Conservation (phyloP, 2,113 vertebrate species). For the Dolichotis patagonum region DNA sequence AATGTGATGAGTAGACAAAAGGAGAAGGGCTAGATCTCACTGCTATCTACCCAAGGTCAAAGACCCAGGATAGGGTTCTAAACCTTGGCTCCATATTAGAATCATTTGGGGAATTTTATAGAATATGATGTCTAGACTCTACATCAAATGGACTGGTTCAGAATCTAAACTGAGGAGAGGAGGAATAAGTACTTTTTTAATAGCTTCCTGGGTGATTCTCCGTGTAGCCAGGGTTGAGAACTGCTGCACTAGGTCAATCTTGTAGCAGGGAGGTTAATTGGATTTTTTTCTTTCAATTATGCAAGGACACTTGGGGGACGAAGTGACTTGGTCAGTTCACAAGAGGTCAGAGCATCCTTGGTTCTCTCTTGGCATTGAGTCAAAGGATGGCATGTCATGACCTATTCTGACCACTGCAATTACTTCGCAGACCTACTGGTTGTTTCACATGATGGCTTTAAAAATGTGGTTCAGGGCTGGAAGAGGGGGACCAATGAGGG, state of each 20-base stretch:
- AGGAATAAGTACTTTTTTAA: neutral
- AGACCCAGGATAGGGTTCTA: neutral
- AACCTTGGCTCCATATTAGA: neutral
- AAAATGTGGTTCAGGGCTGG: neutral
- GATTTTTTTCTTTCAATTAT: conserved; percentile 55
- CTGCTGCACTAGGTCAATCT: neutral
- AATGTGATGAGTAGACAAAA: neutral
- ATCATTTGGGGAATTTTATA: neutral
- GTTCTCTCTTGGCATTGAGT: conserved; percentile 32
- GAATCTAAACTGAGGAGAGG: neutral
- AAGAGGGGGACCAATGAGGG: neutral
- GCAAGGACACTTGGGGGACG: conserved; percentile 1
- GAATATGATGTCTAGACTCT: neutral
- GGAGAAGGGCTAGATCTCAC: neutral
- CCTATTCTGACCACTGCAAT: conserved; percentile 21
- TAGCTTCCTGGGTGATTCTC: conserved; percentile 22
- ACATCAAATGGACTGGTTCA: conserved; percentile 12
- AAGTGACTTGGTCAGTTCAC: neutral
- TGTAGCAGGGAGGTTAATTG: conserved; percentile 12
- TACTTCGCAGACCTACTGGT: conserved; percentile 21
- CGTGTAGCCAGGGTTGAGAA: neutral
- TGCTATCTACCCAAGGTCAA: neutral
- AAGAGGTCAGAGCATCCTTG: conserved; percentile 46
- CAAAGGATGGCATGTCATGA: neutral
- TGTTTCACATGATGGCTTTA: conserved; percentile 36